Evolutionary conservation across 2,888 invertebrate genomes (phyloP).

Genomic region (Conomelus anceps): DNA sequence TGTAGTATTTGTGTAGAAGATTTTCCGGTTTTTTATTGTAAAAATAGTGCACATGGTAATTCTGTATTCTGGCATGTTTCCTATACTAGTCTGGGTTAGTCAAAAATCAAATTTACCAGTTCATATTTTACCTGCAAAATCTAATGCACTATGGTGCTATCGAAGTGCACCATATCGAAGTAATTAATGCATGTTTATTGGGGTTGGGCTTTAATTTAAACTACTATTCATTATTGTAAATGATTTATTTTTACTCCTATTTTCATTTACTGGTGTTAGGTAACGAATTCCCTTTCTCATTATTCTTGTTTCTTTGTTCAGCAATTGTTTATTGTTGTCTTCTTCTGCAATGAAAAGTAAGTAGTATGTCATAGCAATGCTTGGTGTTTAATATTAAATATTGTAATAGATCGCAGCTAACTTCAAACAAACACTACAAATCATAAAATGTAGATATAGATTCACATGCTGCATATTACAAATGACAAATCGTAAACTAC

Average conservation of each 20-base stretch:
- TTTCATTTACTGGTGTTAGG: too few relatives aligned
- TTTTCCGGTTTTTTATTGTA: too few relatives aligned
- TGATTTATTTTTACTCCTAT: background rate
- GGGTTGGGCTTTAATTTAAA: background rate
- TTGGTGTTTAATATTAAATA: background rate
- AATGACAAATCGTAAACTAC: background rate
- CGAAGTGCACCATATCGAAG: too few relatives aligned
- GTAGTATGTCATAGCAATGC: background rate
- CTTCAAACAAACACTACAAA: background rate
- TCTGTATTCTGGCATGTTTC: too few relatives aligned
- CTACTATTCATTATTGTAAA: background rate
- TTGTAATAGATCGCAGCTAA: background rate
- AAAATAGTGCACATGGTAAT: too few relatives aligned
- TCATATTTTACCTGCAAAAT: too few relatives aligned
- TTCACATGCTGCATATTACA: background rate
- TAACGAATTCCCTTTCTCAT: background rate
- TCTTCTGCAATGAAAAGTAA: background rate
- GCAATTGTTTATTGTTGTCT: background rate
- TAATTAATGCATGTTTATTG: too few relatives aligned
- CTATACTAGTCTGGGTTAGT: too few relatives aligned
- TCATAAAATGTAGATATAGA: background rate
- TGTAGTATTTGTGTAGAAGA: too few relatives aligned
- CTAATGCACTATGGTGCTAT: too few relatives aligned
- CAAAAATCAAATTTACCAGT: too few relatives aligned
- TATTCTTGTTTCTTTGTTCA: background rate